A percentile compares a stretch with the other conserved stretches of the same genome.
phyloP scores from a whole-genome alignment of 2,888 invertebrate genomes.

The Drosophila kanekoi region DNA sequence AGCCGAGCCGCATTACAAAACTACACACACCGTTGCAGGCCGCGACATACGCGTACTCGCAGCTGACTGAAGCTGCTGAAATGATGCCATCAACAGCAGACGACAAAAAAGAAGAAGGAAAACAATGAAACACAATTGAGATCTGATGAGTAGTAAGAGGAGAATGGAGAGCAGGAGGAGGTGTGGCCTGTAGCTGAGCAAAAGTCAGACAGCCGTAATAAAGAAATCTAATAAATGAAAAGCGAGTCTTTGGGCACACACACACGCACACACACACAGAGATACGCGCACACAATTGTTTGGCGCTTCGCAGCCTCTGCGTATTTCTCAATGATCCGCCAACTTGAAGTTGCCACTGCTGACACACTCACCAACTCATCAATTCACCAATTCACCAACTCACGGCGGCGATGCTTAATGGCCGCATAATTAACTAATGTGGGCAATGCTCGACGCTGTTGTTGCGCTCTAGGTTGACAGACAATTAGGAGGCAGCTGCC shows the following conservation, averaged over 20 bases:
- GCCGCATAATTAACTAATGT: conserved; percentile 78
- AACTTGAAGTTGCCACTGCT: conserved; percentile 51
- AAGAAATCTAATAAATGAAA: conserved; percentile 72
- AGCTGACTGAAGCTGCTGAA: conserved; percentile 72
- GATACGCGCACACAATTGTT: conserved; percentile 44
- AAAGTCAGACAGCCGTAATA: conserved; percentile 58
- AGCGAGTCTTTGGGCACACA: conserved; percentile 36
- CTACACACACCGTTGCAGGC: conserved; percentile 20
- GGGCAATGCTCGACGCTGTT: conserved; percentile 46
- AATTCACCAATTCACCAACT: conserved; percentile 44
- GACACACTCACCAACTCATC: conserved; percentile 50
- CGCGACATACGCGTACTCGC: conserved; percentile 43
- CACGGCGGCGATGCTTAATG: conserved; percentile 56
- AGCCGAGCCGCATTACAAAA: conserved; percentile 67
- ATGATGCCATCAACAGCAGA: conserved; percentile 79
- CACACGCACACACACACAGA: conserved; percentile 4
- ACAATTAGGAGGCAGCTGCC: conserved; percentile 58
- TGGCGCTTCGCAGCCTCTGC: conserved; percentile 39
- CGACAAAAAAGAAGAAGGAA: conserved; percentile 44
- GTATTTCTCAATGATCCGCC: conserved; percentile 63
- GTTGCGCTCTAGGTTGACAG: conserved; percentile 51
- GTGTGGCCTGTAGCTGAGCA: conserved; percentile 34
- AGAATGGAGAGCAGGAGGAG: conserved; percentile 22
- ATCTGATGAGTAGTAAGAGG: conserved; percentile 24
- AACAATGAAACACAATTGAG: conserved; percentile 42